A percentile compares a stretch with the other conserved stretches of the same genome.
These are phyloP conservation scores for Callipepla californica DNA, from an alignment of 2,113 vertebrate genomes.

Conservation along the genomic window DNA sequence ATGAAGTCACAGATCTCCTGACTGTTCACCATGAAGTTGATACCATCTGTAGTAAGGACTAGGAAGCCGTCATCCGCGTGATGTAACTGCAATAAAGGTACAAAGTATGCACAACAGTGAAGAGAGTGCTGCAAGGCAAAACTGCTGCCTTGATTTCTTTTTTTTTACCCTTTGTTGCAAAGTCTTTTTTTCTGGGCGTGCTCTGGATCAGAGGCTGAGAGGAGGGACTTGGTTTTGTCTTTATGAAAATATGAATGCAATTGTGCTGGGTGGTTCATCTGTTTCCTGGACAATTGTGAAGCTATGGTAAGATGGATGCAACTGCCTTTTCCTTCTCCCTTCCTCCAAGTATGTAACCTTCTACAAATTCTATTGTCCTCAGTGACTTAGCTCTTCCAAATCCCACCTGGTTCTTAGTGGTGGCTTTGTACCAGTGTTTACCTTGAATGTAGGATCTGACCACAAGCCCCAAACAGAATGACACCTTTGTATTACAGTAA, in stretches of 20 bases:
- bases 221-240: not conserved
- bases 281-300: not conserved
- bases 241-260: not conserved
- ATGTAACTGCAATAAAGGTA: slow-evolving; percentile 82
- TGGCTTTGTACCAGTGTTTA: not conserved
- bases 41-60: slow-evolving; percentile 94
- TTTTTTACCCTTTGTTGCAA: not conserved
- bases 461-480: not conserved
- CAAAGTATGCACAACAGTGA: rapidly evolving
- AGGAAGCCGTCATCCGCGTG: slow-evolving; percentile 92
- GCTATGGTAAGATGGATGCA: not conserved
- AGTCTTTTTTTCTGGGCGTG: not conserved
- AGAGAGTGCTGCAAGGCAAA: not conserved
- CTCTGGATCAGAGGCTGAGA: not conserved
- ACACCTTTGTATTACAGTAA: not conserved
- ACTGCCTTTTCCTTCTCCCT: not conserved
- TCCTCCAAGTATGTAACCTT: not conserved
- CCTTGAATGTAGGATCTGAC: not conserved
- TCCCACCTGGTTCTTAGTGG: not conserved
- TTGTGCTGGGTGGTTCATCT: not conserved
- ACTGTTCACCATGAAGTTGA: slow-evolving; percentile 98
- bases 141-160: rapidly evolving
- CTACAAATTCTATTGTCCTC: not conserved
- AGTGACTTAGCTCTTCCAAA: not conserved
- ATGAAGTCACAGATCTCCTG: slow-evolving; percentile 97